A percentile compares a stretch with the other conserved stretches of the same genome.
Evolutionary conservation across 2,113 vertebrate species (phyloP).

Genomic region (Cinclus cinclus): DNA sequence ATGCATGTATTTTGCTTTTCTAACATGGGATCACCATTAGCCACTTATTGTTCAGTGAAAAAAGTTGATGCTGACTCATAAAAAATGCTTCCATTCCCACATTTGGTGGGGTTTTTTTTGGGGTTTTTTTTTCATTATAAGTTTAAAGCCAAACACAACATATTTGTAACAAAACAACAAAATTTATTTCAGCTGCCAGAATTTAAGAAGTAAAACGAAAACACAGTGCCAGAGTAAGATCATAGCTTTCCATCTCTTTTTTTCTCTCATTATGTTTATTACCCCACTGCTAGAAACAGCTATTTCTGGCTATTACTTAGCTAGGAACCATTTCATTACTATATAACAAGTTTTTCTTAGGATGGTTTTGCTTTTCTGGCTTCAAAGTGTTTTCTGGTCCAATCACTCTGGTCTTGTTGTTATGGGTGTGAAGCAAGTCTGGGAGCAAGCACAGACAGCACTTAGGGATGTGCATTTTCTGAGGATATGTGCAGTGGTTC

Average conservation of each 20-base stretch:
- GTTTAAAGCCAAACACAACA: slow-evolving; percentile 55
- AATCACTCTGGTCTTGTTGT: background rate
- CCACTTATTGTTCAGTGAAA: background rate
- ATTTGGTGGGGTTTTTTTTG: slow-evolving; percentile 23
- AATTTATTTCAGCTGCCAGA: slow-evolving; percentile 74
- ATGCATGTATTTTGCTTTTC: background rate
- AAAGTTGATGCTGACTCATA: slow-evolving; percentile 19
- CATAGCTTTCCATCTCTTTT: slow-evolving; percentile 15
- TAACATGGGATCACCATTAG: background rate
- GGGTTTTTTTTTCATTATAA: background rate
- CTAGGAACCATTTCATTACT: background rate
- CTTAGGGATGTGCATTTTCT: background rate
- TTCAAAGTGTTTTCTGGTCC: background rate
- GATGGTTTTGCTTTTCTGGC: background rate
- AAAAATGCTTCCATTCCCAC: background rate
- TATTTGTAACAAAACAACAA: slow-evolving; percentile 54
- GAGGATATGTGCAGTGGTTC: background rate
- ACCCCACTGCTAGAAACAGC: background rate
- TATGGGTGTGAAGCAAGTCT: background rate
- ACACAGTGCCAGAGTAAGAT: slow-evolving; percentile 46
- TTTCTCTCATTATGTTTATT: background rate
- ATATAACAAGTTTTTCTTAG: background rate
- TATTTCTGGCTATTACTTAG: background rate
- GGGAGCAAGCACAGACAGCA: background rate
- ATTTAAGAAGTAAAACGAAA: slow-evolving; percentile 70